Base-by-base conservation (phyloP, 2,113 vertebrate genomes). In the Dipodomys stephensi region DNA sequence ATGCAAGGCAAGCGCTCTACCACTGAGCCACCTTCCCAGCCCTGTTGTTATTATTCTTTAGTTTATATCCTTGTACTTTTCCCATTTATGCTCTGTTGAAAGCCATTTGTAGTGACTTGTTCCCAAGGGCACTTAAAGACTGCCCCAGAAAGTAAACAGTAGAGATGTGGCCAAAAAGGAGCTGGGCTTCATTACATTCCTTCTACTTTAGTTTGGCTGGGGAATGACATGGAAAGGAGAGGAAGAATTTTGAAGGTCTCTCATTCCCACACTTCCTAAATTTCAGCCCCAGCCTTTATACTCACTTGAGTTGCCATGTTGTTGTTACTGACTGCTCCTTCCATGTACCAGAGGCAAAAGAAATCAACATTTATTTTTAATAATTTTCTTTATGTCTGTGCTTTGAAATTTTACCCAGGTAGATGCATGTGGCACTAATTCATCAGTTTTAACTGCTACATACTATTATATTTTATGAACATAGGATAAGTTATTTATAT, bases 391-490 rank as follows among this genome's bases (percentile, higher is more conserved):
- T 87, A 91, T 81, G 44, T 74, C 78, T 83, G 53, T 83, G 25
- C 78, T 96, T 78, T 84, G 53, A 86, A 32, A 76, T 69, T 25
- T 73, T 87, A 93, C 27, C 57, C 77, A 81, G 67, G 23, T 81
- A 18, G 28, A 71, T 65, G 88, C 57, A 81, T 81, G 49, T 81
- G 90, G 76, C 28, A 87, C 44, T 77, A 83, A 96, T 92, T 94
- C 74, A 82, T 93, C 92, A 91, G 83, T 94, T 96, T 96, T 93
- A 94, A 95, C 78, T 73, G 30, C 69, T 49, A 30, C 32, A 79
- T 60, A 81, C 18, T 44, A 39, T 91, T 88, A 49, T n/a, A 28
- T 78, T 96, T 93, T 96, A 88, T 92, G 87, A 93, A 86, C 60
- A 80, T 15, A 72, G 44, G 25, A 67, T 22, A 67, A 16, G 68